Evolutionary conservation across 2,113 vertebrate genomes (phyloP).

Genomic region (Dasyornis broadbenti): DNA sequence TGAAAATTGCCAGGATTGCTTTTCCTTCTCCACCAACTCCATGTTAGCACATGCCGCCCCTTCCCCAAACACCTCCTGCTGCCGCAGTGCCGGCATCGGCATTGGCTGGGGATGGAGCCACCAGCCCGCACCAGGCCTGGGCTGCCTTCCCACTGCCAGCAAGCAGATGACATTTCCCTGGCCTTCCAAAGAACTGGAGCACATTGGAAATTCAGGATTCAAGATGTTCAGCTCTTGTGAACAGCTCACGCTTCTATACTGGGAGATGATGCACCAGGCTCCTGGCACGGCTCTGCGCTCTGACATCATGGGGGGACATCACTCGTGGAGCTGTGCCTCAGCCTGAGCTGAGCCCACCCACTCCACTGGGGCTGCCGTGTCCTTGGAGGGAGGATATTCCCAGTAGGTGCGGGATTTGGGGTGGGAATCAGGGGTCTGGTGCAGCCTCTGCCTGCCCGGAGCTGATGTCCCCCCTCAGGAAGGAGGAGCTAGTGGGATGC

Average conservation of each 20-base stretch:
- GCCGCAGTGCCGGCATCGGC: neutral
- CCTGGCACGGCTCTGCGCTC: neutral
- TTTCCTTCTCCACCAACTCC: neutral
- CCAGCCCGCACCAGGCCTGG: neutral
- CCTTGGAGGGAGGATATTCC: neutral
- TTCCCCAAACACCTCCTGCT: neutral
- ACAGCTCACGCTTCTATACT: constrained; percentile 29
- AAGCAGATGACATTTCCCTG: neutral
- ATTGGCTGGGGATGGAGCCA: neutral
- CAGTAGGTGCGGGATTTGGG: neutral
- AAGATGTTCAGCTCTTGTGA: constrained; percentile 33
- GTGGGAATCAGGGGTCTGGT: neutral
- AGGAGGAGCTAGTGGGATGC: neutral
- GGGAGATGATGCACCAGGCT: constrained; percentile 33
- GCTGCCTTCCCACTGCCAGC: neutral
- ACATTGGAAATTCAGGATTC: neutral
- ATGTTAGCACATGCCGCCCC: neutral
- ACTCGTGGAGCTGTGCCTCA: neutral
- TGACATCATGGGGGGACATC: constrained; percentile 21
- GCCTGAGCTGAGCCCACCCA: neutral
- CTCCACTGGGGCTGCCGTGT: neutral
- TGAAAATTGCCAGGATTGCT: neutral
- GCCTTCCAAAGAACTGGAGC: neutral
- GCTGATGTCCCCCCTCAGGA: neutral
- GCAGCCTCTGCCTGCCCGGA: neutral